Conservation (phyloP, 2,888 invertebrate genomes). For the Drosophila suboccidentalis region DNA sequence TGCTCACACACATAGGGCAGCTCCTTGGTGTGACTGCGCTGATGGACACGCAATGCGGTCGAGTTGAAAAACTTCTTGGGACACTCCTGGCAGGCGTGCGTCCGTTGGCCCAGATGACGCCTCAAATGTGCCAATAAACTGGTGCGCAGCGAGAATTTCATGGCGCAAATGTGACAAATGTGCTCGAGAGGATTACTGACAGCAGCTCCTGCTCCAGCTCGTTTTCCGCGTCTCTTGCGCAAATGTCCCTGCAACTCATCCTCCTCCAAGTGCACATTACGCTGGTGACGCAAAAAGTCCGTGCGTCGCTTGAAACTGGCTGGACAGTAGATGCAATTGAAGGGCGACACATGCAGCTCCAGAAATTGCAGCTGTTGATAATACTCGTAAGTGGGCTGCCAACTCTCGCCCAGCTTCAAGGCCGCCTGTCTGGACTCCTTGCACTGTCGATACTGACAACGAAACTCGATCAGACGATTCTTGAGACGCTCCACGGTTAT, state of each 20-base stretch:
- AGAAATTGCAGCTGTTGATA: conserved; percentile 72
- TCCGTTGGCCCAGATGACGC: conserved; percentile 74
- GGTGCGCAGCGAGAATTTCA: conserved; percentile 78
- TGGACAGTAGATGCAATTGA: conserved; percentile 66
- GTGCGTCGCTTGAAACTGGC: conserved; percentile 71
- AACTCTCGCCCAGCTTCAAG: conserved; percentile 53
- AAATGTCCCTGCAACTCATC: conserved; percentile 13
- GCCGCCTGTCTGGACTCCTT: conserved; percentile 69
- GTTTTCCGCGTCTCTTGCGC: conserved; percentile 10
- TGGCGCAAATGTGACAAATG: conserved; percentile 81
- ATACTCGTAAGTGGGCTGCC: conserved; percentile 70
- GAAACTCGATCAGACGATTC: conserved; percentile 76
- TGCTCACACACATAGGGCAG: conserved; percentile 82
- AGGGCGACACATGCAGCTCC: conserved; percentile 80
- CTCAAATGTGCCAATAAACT: conserved; percentile 75
- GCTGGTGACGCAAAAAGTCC: conserved; percentile 69
- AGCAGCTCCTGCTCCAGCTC: neutral
- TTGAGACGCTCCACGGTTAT: conserved; percentile 75
- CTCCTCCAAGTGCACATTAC: conserved; percentile 61
- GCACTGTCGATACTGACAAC: conserved; percentile 74
- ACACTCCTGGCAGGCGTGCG: conserved; percentile 70
- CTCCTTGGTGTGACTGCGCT: conserved; percentile 81
- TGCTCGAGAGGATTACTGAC: conserved; percentile 60
- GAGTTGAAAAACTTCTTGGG: conserved; percentile 80
- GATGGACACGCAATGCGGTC: conserved; percentile 75